These are phyloP conservation scores for Australoheros scitulus DNA, from an alignment of 2,113 vertebrate species.

Conservation along the genomic window DNA sequence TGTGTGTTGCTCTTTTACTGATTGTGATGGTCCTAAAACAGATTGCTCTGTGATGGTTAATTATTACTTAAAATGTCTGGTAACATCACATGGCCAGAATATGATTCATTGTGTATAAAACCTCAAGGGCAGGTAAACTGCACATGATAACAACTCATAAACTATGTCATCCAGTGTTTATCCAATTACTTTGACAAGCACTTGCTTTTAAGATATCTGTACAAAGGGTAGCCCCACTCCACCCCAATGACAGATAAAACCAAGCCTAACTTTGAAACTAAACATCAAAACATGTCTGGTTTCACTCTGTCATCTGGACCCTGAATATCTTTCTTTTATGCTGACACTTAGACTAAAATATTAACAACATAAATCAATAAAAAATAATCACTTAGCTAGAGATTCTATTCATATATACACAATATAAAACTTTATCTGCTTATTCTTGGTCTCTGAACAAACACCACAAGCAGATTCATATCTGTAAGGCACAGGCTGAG, in stretches of 20 bases:
- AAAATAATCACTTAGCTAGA: neutral
- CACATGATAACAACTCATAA: neutral
- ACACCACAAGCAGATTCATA: neutral
- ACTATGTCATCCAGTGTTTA: neutral
- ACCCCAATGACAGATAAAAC: too few species aligned
- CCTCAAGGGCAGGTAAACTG: slow-evolving; percentile 3
- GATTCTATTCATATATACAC: neutral
- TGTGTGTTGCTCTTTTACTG: neutral
- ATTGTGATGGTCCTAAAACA: neutral
- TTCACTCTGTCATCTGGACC: neutral
- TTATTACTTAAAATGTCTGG: slow-evolving; percentile 69
- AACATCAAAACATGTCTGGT: neutral
- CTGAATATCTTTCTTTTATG: neutral
- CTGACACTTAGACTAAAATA: neutral
- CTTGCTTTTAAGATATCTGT: neutral
- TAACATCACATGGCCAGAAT: slow-evolving; percentile 39
- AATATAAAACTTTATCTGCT: neutral
- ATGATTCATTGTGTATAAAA: slow-evolving; percentile 23
- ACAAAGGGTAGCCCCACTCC: neutral
- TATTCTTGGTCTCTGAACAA: neutral
- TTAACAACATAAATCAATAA: neutral
- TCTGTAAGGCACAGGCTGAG: too few species aligned
- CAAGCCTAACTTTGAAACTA: neutral
- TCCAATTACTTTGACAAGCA: neutral
- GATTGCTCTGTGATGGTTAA: slow-evolving; percentile 58